phyloP scores from a whole-genome alignment of 2,888 invertebrate genomes.

The Cerceris ruficornis region DNA sequence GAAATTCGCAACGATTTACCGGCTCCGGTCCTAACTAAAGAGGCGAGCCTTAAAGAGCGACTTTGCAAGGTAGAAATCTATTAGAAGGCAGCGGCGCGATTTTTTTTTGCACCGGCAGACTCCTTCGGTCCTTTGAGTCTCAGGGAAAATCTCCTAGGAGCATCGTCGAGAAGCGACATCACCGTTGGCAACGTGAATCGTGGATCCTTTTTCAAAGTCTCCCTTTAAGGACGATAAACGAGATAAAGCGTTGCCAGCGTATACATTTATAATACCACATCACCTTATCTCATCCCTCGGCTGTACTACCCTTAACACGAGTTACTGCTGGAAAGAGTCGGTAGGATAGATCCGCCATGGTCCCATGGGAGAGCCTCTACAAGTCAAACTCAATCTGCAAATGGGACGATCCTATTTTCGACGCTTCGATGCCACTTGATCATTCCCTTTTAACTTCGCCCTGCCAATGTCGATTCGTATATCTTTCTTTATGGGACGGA shows the following conservation, averaged over 20 bases:
- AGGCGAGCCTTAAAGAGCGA: conserved; percentile 10
- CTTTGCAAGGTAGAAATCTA: conserved; percentile 12
- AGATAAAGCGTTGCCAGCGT: conserved; percentile 53
- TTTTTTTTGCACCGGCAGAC: conserved; percentile 24
- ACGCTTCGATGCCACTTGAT: conserved; percentile 40
- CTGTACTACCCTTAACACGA: conserved; percentile 22
- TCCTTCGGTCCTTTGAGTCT: conserved; percentile 19
- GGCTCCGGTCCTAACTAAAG: conserved; percentile 2
- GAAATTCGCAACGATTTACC: conserved; percentile 1
- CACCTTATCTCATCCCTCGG: conserved; percentile 48
- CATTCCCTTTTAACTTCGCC: conserved; percentile 21
- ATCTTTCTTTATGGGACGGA: conserved; percentile 27
- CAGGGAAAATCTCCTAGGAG: conserved; percentile 3
- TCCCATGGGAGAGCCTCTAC: conserved; percentile 25
- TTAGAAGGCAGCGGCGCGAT: conserved; percentile 19
- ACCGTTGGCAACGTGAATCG: conserved; percentile 1
- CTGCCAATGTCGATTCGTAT: conserved; percentile 32
- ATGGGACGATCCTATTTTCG: conserved; percentile 59
- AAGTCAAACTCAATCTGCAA: conserved; percentile 64
- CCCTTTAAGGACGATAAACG: conserved; percentile 53
- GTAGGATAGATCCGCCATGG: conserved; percentile 41
- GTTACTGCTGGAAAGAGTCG: conserved; percentile 31
- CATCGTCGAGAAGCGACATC: not conserved
- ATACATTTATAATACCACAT: conserved; percentile 64
- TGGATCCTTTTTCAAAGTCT: conserved; percentile 42